Percentiles rank a stretch among this genome's conserved stretches.
These are phyloP conservation scores for Gymnogyps californianus DNA, from an alignment of 2,113 vertebrate species.

Conservation along the genomic window DNA sequence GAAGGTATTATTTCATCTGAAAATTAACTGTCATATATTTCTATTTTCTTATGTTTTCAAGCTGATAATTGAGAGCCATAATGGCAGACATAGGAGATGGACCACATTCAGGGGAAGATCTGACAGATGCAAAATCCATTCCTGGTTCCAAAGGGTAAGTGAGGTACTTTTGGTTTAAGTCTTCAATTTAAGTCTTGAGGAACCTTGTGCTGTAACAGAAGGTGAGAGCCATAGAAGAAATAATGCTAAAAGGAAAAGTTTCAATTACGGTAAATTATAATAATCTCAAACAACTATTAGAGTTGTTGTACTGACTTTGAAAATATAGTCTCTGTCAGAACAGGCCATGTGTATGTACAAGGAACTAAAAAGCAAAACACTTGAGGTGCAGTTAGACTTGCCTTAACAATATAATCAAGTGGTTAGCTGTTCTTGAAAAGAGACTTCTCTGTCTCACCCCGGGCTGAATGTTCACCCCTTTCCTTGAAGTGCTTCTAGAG, in stretches of 20 bases:
- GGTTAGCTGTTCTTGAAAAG: neutral
- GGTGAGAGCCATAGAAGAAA: neutral
- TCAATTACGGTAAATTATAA: neutral
- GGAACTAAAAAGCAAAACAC: neutral
- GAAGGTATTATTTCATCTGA: neutral
- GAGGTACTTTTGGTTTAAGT: neutral
- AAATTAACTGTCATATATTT: neutral
- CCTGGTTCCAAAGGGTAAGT: constrained; percentile 63
- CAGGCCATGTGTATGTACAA: neutral
- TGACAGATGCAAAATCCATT: constrained; percentile 50
- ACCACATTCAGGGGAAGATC: neutral
- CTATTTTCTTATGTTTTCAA: constrained; percentile 21
- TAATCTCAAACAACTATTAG: neutral
- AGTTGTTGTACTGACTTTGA: neutral
- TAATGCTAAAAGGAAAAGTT: neutral
- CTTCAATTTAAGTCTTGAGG: neutral
- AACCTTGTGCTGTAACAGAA: neutral
- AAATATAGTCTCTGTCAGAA: neutral
- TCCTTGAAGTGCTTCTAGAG: neutral
- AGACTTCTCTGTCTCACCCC: neutral
- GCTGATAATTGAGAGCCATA: neutral
- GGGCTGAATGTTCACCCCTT: neutral
- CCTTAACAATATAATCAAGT: neutral
- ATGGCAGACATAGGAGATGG: constrained; percentile 59
- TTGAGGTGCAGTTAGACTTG: neutral